phyloP scores from a whole-genome alignment of 1,140 invertebrate species.

The Drosophila pseudoananassae region DNA sequence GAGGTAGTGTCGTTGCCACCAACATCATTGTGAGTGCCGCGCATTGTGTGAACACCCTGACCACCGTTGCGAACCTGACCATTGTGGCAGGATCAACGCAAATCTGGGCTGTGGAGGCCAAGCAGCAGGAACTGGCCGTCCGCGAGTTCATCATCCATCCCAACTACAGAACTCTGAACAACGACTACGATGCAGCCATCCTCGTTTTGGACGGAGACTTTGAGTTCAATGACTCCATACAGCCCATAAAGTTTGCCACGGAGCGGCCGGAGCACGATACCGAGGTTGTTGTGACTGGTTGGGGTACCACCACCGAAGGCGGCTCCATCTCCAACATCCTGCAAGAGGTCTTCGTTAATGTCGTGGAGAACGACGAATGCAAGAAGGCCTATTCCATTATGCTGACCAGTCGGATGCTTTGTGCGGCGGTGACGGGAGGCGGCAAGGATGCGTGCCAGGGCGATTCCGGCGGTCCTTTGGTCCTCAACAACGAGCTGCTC shows the following conservation, averaged over 20 bases:
- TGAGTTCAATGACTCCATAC: constrained; percentile 45
- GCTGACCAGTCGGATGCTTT: constrained; percentile 86
- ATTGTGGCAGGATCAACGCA: constrained; percentile 67
- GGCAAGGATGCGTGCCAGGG: constrained; percentile 86
- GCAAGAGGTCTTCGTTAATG: constrained; percentile 60
- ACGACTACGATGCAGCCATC: constrained; percentile 73
- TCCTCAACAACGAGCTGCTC: constrained; percentile 80
- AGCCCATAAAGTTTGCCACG: constrained; percentile 64
- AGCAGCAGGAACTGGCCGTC: constrained; percentile 46
- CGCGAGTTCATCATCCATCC: constrained; percentile 57
- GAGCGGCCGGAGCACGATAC: constrained; percentile 52
- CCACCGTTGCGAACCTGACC: constrained; percentile 29
- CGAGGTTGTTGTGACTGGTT: constrained; percentile 65
- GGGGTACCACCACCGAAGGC: constrained; percentile 60
- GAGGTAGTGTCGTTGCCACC: constrained; percentile 84
- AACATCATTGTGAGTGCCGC: constrained; percentile 86
- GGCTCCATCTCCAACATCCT: constrained; percentile 52
- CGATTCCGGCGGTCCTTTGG: constrained; percentile 84
- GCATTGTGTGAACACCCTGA: constrained; percentile 84
- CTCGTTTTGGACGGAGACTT: constrained; percentile 63
- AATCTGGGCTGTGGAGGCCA: constrained; percentile 23
- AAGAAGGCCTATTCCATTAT: constrained; percentile 49
- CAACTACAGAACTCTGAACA: constrained; percentile 50
- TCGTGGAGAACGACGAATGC: constrained; percentile 58
- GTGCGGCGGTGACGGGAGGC: constrained; percentile 84